phyloP scores from a whole-genome alignment of 2,888 invertebrate genomes.

The Aphodius sticticus region DNA sequence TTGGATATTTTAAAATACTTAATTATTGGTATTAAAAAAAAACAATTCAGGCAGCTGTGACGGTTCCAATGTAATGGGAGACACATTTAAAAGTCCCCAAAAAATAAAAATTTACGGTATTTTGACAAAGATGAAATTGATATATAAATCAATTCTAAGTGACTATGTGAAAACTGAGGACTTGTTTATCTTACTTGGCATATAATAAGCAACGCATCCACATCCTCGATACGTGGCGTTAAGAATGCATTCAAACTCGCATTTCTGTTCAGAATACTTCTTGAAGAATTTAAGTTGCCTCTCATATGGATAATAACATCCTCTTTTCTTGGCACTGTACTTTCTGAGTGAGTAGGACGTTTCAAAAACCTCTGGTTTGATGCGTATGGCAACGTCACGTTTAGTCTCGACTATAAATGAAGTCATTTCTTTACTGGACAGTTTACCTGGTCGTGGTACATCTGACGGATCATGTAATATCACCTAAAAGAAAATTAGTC shows the following conservation, averaged over 20 bases:
- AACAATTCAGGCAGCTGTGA: too few relatives aligned
- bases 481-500: background rate
- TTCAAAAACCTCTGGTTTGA: background rate
- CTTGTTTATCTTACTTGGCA: slow-evolving; percentile 1
- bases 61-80: too few relatives aligned
- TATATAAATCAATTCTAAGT: too few relatives aligned
- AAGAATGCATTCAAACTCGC: slow-evolving; percentile 6
- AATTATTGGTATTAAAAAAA: too few relatives aligned
- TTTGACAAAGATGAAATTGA: too few relatives aligned
- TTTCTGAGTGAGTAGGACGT: background rate
- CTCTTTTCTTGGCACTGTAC: background rate
- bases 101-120: too few relatives aligned
- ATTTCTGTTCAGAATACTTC: slow-evolving; percentile 5
- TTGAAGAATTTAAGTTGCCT: slow-evolving; percentile 5
- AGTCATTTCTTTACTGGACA: background rate
- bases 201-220: slow-evolving; percentile 8
- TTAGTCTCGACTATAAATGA: background rate
- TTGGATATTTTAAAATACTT: too few relatives aligned
- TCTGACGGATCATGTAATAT: slow-evolving; percentile 15
- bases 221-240: background rate
- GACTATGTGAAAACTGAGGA: background rate
- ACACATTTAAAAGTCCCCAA: too few relatives aligned
- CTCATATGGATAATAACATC: slow-evolving; percentile 5
- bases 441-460: background rate
- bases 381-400: background rate